Evolutionary conservation across 1,140 invertebrate genomes (phyloP), one percentile per base, ranked within the genome.

Genomic region (Bombus confusus): DNA sequence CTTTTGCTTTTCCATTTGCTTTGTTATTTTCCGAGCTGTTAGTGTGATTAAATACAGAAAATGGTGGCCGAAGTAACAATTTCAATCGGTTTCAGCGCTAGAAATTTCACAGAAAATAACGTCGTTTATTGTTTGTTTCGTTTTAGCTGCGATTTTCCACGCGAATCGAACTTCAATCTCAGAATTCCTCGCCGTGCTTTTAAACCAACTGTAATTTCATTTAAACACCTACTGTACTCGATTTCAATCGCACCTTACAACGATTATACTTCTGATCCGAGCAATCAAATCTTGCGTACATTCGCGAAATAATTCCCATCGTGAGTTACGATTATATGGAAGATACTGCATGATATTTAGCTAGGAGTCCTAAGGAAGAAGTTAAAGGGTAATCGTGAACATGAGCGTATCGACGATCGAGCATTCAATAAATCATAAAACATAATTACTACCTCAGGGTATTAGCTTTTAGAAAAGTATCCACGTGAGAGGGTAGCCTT

Each of bases 391-490:
- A 68, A 77, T 77, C 37, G 28, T 28, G 37, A 41, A 12, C 39
- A 22, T 10, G 3, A n/a, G 62, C 18, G 41, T 39, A 83, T 83
- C 43, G 34, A 59, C 41, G 71, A 75, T 66, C 57, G 25, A 13
- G 13, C 64, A 83, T 43, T 39, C 43, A 31, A 77, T 52, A 83
- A 83, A 83, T 83, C 81, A 83, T 77, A 57, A 68, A 77, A 22
- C 34, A 37, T 77, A 75, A 77, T 77, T 77, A 77, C 22, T 18
- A 31, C 6, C 81, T 83, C 39, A 28, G 28, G 62, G 41, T 41
- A 69, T 41, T 31, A 69, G 3, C 71, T 12, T n/a, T 34, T 39
- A 39, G 5, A 41, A 41, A 25, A 37, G 22, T 43, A 22, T 9
- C 22, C 5, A 0, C 37, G 34, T 22, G 15, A 52, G 41, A 43